Conservation (phyloP, 2,888 invertebrate species). For the Melanargia galathea region DNA sequence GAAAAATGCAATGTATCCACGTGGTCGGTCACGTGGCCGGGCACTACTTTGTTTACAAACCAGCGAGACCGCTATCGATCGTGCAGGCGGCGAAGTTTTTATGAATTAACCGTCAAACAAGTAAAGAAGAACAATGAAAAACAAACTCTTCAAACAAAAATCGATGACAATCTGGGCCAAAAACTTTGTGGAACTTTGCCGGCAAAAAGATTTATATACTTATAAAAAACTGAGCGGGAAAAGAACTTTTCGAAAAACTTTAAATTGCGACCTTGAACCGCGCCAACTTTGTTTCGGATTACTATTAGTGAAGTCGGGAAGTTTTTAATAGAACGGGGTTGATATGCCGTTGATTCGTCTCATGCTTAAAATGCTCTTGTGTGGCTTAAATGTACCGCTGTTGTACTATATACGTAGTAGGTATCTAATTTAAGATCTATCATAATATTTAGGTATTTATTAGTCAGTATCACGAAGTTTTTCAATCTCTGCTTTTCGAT, state of each 20-base stretch:
- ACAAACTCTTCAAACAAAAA: conserved; percentile 83
- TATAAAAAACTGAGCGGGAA: conserved; percentile 81
- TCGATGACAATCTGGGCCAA: conserved; percentile 83
- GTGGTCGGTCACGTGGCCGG: conserved; percentile 26
- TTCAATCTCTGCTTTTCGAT: no score
- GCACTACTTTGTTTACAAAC: conserved; percentile 67
- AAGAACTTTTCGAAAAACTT: conserved; percentile 82
- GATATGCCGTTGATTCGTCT: conserved; percentile 46
- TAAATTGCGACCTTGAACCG: conserved; percentile 83
- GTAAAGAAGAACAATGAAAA: conserved; percentile 83
- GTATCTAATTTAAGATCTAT: neutral
- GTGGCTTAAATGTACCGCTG: neutral
- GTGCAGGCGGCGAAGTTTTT: conserved; percentile 78
- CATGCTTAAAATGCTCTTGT: conserved; percentile 10
- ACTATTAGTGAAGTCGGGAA: conserved; percentile 76
- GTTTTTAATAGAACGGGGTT: conserved; percentile 74
- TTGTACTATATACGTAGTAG: neutral
- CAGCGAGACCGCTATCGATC: conserved; percentile 71
- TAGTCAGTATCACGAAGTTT: neutral
- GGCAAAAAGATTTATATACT: conserved; percentile 83
- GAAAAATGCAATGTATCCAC: conserved; percentile 5
- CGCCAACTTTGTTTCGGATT: conserved; percentile 79
- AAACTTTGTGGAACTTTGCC: conserved; percentile 79
- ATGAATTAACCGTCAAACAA: conserved; percentile 83
- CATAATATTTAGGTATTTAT: neutral